Evolutionary conservation across 2,888 invertebrate species (phyloP), one percentile per base, ranked within the genome.

Genomic region (Helicoverpa assulta): DNA sequence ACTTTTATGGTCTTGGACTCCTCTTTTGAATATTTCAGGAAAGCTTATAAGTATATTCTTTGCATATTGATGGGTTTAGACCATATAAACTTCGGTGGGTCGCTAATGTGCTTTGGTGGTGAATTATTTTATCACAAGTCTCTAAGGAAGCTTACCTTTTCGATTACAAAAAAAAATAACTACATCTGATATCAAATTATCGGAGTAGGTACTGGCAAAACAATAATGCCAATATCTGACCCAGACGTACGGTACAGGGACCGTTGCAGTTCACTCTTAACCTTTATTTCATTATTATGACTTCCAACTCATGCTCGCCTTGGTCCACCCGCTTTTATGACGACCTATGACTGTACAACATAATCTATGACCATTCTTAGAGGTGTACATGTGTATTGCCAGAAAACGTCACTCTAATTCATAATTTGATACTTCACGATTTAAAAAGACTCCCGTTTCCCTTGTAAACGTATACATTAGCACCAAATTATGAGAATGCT

Each of bases 281-380:
- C 87, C 83, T 89, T 90, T 89, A 88, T 89, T 89, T 86, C 82
- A 88, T 90, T 88, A 88, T 87, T 87, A 90, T 88, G 88, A 86
- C 78, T 77, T 82, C 79, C 85, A 83, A 85, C 85, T 84, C 84
- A 80, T 82, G 77, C 84, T 84, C 86, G 83, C 85, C 86, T 85
- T 61, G 80, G 58, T 74, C 81, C 85, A 83, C 82, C 84, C 84
- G 84, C 80, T 89, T 89, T 89, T 89, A 87, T 86, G 82, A 50
- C 40, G 58, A 72, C 68, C 68, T 74, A 56, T 61, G 18, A 61
- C 54, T 65, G 74, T 78, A 70, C 73, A 81, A 70, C 73, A 71
- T 73, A 80, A 80, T 84, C 66, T 77, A 73, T 78, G 65, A 53
- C 50, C 70, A 54, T 71, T 70, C 55, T 71, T 53, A 54, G 26